These are phyloP conservation scores for Gymnocephalus cernua DNA, from an alignment of 2,113 vertebrate genomes.

Conservation along the genomic window DNA sequence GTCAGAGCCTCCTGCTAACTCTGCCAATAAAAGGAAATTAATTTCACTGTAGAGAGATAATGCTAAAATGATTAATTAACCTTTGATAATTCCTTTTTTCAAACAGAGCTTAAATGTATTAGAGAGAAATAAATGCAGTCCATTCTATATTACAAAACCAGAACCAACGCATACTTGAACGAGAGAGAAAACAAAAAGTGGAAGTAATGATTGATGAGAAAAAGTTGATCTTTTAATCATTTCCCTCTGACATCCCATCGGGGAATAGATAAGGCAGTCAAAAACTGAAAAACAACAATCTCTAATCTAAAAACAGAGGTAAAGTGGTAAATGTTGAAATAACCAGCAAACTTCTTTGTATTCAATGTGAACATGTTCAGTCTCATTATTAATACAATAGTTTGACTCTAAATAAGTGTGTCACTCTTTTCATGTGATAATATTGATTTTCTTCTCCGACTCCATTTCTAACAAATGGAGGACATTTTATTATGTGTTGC, in stretches of 20 bases:
- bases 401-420: constrained; percentile 16
- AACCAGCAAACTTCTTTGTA: not conserved
- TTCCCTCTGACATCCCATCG: constrained; percentile 4
- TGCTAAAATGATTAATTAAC: not conserved
- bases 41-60: not conserved
- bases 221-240: constrained; percentile 42
- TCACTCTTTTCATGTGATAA: constrained; percentile 20
- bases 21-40: not conserved
- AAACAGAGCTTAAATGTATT: not conserved
- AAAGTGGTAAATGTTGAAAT: constrained; percentile 23
- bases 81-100: not conserved
- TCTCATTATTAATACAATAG: constrained; percentile 6
- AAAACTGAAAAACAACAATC: constrained; percentile 18
- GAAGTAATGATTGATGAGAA: constrained; percentile 35
- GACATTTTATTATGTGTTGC: not conserved
- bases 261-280: constrained; percentile 16
- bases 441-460: not conserved
- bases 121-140: not conserved
- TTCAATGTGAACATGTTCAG: constrained; percentile 1
- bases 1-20: not conserved
- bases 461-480: not conserved
- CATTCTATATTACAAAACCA: not conserved
- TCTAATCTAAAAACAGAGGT: constrained; percentile 53
- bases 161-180: not conserved
- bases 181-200: constrained; percentile 17